Base-by-base conservation (phyloP, 2,113 vertebrate genomes). In the Lucifuga dentata region DNA sequence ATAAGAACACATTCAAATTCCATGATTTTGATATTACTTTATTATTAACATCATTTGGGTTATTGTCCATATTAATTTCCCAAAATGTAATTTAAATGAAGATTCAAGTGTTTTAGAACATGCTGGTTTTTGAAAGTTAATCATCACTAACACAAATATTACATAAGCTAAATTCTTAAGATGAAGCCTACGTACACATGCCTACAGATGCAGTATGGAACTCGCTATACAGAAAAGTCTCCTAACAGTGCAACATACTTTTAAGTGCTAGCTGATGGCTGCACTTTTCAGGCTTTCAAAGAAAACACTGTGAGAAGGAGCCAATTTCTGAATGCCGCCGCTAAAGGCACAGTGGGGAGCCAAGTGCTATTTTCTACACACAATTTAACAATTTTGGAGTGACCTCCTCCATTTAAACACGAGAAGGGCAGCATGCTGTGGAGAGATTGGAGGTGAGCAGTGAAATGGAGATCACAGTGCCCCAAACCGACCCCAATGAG, bases 381-480 rank as follows among this genome's bases (percentile, higher is more conserved):
- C 84, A 88, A 85, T 90, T 91, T 86, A 81, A 85, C 80, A 85
- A 88, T 89, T 89, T 87, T 59, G 69, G 73, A 82, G 80, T 85
- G 84, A 89, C 85, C 85, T 69, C 74, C 50, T 68, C 71, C 68
- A 86, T 87, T 90, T 88, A 81, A 90, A 89, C 70, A 87, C 3
- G 76, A 88, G 82, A 85, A 80, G 82, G 88, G 76, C 73, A 75
- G 67, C 80, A 61, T 81, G 77, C 88, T 81, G 83, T 10, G 56
- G 80, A 68, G 75, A 86, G 80, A 59, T 71, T 79, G 26, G 67
- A 87, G 83, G 77, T 80, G 76, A 80, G 73, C 76, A 5, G 73
- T 90, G 87, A 91, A 90, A 89, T 66, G 55, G 79, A 88, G 88
- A 91, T 90, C 86, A 86, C 72, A 84, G 90, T 44, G 32, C 62